Base-by-base conservation (phyloP, 2,888 invertebrate genomes). In the Myathropa florea region DNA sequence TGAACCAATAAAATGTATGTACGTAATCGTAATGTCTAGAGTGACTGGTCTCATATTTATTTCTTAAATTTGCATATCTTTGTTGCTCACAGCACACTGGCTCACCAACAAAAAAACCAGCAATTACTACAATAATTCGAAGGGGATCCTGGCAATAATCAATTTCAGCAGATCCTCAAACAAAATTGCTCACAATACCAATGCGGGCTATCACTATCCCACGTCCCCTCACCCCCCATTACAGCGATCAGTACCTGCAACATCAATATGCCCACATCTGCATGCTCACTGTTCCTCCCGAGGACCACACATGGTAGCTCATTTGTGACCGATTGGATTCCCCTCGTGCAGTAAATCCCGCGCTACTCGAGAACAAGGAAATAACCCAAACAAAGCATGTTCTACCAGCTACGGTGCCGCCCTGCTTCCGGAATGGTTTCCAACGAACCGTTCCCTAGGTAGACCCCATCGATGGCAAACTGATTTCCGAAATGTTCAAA, bases 361-460 rank as follows among this genome's bases (percentile, higher is more conserved):
- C 72, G 78, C 75, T 65, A 84, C 24, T 33, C 59, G 72, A 68
- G 85, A 21, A 28, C 61, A 23, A 59, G 59, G 57, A 60, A 68
- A 75, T 83, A 72, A 84, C 71, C 85, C 81, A 77, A 76, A 77
- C 85, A 73, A 72, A 68, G 73, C 83, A 78, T 83, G 85, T 82
- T 85, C 46, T 23, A 68, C 59, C 67, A 33, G 46, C 26, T 24
- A 36, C 28, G 23, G 3, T 21, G 68, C 77, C 85, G 82, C 70
- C 70, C 78, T 73, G 30, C 57, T 87, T 83, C 86, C 83, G 86
- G 86, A 79, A 75, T 63, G 30, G 39, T 28, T 59, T 72, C 63
- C 33, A 46, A 24, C 60, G 59, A 72, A 76, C 64, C 39, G 18
- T 28, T 68, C 39, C 28, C 28, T 53, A 46, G 71, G 59, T 73